Evolutionary conservation across 2,113 vertebrate species (phyloP).

Genomic region (Thunnus thynnus): DNA sequence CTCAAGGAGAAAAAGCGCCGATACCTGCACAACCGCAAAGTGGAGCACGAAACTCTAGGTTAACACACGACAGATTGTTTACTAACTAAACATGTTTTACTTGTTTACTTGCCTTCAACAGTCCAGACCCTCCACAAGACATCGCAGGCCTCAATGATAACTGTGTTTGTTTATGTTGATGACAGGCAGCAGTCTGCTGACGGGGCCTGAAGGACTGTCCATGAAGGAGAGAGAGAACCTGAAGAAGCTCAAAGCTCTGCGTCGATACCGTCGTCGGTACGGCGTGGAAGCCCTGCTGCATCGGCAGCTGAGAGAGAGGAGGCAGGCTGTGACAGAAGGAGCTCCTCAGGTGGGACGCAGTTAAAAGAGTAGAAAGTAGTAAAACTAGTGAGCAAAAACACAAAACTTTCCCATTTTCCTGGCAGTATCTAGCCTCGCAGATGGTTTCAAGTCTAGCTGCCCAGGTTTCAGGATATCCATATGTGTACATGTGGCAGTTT

Average conservation of each 20-base stretch:
- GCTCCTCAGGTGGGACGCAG: constrained; percentile 86
- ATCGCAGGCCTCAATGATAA: background rate
- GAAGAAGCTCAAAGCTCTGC: constrained; percentile 92
- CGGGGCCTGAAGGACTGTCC: constrained; percentile 91
- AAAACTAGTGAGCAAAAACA: background rate
- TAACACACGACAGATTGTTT: background rate
- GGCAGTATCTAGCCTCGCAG: background rate
- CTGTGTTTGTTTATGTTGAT: constrained; percentile 5
- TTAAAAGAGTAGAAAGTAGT: background rate
- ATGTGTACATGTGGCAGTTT: too few species aligned
- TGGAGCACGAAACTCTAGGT: constrained; percentile 93
- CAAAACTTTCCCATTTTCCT: too few species aligned
- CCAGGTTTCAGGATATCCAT: too few species aligned
- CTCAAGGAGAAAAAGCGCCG: constrained; percentile 96
- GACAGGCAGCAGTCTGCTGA: constrained; percentile 92
- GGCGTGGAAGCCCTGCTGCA: constrained; percentile 95
- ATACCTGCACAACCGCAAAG: constrained; percentile 93
- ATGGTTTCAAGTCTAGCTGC: too few species aligned
- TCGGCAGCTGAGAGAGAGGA: constrained; percentile 92
- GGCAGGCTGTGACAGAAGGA: constrained; percentile 91
- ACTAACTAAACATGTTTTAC: background rate
- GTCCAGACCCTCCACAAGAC: background rate
- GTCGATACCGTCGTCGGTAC: constrained; percentile 93
- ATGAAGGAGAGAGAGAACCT: constrained; percentile 94
- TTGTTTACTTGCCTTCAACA: background rate